Conservation (phyloP, 2,797 vertebrate genomes). For the Acanthurus leucopareius region DNA sequence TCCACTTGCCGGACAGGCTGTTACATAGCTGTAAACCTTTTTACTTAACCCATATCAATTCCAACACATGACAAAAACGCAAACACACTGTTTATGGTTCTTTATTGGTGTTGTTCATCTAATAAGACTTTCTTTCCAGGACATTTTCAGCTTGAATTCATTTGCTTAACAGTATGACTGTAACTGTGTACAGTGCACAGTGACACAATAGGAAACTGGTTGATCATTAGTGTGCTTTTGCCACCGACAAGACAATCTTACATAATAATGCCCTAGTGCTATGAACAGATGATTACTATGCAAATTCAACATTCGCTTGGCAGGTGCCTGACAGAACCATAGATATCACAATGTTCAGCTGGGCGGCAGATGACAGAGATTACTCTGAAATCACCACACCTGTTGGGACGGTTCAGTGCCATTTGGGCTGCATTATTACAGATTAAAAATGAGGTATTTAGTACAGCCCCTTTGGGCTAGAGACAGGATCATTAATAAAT, state of each 20-base stretch:
- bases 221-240: slow-evolving; percentile 63
- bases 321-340: slow-evolving; percentile 38
- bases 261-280: slow-evolving; percentile 36
- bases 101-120: slow-evolving; percentile 59
- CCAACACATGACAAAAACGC: slow-evolving; percentile 25
- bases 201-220: slow-evolving; percentile 42
- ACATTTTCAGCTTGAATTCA: slow-evolving; percentile 9
- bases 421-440: slow-evolving; percentile 26
- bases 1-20: too few species aligned
- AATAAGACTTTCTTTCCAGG: not conserved
- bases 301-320: slow-evolving; percentile 41
- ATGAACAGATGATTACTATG: slow-evolving; percentile 10
- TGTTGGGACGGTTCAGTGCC: not conserved
- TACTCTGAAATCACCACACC: not conserved
- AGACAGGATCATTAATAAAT: slow-evolving; percentile 42
- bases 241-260: slow-evolving; percentile 39
- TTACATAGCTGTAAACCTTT: not conserved
- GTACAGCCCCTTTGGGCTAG: not conserved
- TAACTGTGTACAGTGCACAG: slow-evolving; percentile 21
- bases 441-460: slow-evolving; percentile 51
- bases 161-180: slow-evolving; percentile 4
- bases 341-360: slow-evolving; percentile 26
- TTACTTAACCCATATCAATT: not conserved
- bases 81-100: slow-evolving; percentile 25
- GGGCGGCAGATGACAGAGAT: slow-evolving; percentile 21